Base-by-base conservation (phyloP, 2,113 vertebrate genomes). In the Crotophaga sulcirostris region DNA sequence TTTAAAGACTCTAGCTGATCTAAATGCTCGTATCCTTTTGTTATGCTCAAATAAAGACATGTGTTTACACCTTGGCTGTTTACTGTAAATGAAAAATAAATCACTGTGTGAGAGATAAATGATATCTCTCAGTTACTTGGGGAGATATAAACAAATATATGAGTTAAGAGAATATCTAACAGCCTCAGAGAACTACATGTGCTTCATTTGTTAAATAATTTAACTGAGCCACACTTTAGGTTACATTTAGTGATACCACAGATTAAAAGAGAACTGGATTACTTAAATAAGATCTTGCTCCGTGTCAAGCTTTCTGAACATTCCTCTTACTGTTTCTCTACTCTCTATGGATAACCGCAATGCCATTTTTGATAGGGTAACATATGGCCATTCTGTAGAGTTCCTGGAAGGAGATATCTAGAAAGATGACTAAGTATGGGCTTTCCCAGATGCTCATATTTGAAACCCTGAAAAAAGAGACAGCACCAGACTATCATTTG, bases 371-470 rank as follows among this genome's bases (percentile, higher is more conserved):
- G 73, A 77, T 73, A 91, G 26, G 40, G 44, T 87, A 84, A 77
- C 94, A 96, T 96, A 94, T 94, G 95, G 92, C 26, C 18, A 66
- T 77, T 89, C 73, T 84, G 77, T n/a, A 67, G 76, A 86, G 58
- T 89, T 89, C 84, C 94, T 96, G 84, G 87, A 95, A 95, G 68
- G 73, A 94, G 55, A 74, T 10, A 81, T 81, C 45, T 19, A 91
- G 94, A 40, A 84, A 69, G 90, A 91, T 81, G 90, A 89, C 77
- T 91, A 93, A 94, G 55, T 77, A 81, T 2, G 73, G 92, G 81
- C 51, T 96, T 94, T 89, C 77, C 92, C 94, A 96, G 87, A 44
- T 95, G 90, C 92, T 87, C 9, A 1, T 87, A 64, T 94, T 80
- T 4, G 45, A 87, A 94, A 91, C 92, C 40, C 47, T 89, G 73